These are phyloP conservation scores for Leucophenga varia DNA, from an alignment of 1,140 invertebrate genomes.

Conservation along the genomic window DNA sequence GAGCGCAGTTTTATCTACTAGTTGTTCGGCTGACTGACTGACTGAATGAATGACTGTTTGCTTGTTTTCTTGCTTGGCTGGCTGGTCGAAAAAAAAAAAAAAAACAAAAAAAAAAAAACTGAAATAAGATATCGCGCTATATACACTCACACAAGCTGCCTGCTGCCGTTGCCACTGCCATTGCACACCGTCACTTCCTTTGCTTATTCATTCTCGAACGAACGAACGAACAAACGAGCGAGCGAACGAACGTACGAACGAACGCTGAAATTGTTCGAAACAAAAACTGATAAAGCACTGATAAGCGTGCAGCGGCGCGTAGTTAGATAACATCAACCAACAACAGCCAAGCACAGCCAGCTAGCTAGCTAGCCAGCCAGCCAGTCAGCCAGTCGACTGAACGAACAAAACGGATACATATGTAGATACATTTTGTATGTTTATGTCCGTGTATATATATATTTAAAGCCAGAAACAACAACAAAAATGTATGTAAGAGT, in stretches of 20 bases:
- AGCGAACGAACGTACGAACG: neutral
- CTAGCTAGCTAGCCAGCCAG: no score
- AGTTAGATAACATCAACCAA: constrained; percentile 52
- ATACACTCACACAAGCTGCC: constrained; percentile 1
- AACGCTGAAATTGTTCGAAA: constrained; percentile 43
- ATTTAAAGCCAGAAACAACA: constrained; percentile 1
- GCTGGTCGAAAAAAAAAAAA: no score
- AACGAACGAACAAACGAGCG: neutral
- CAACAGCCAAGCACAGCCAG: constrained; percentile 4
- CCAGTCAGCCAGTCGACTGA: no score
- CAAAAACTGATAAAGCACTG: constrained; percentile 57
- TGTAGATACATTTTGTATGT: no score
- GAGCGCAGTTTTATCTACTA: no score
- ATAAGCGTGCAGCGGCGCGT: constrained; percentile 53
- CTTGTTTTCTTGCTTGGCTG: no score
- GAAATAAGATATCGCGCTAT: constrained; percentile 43
- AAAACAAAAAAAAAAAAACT: no score
- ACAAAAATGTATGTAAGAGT: neutral
- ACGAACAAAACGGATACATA: no score
- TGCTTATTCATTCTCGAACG: constrained; percentile 20
- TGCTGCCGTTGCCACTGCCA: constrained; percentile 31
- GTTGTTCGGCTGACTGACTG: no score
- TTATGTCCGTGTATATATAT: no score
- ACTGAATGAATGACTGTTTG: no score
- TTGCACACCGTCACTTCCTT: constrained; percentile 16